phyloP scores from a whole-genome alignment of 2,113 vertebrate species.

The Petaurus breviceps region DNA sequence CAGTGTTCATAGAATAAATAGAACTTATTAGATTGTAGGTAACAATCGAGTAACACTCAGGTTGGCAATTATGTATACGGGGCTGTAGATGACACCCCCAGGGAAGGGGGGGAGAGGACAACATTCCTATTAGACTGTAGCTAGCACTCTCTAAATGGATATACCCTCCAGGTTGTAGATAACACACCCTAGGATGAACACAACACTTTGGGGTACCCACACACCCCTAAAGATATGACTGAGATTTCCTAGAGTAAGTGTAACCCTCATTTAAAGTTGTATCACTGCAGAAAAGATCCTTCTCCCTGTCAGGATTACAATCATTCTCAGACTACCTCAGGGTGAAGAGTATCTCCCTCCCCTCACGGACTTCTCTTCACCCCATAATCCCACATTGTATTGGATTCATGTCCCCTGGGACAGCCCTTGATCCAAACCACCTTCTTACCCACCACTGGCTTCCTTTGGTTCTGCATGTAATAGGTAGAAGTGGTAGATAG shows the following conservation, averaged over 20 bases:
- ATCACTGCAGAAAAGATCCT: neutral
- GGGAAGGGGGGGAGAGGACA: conserved; percentile 16
- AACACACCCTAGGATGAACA: conserved; percentile 53
- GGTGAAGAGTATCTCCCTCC: neutral
- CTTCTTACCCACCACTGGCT: neutral
- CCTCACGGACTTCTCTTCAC: neutral
- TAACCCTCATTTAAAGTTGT: neutral
- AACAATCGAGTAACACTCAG: neutral
- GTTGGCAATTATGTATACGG: neutral
- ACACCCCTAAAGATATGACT: neutral
- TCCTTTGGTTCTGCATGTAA: neutral
- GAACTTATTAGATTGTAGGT: neutral
- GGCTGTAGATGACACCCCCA: conserved; percentile 29
- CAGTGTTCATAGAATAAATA: neutral
- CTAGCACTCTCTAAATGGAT: conserved; percentile 63
- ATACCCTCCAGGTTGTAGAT: conserved; percentile 30
- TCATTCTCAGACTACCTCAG: neutral
- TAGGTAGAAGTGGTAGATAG: neutral
- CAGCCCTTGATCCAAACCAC: neutral
- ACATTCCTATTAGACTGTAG: conserved; percentile 30
- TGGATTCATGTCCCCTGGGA: neutral
- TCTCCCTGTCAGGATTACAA: neutral
- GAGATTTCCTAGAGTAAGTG: neutral
- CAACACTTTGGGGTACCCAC: conserved; percentile 37
- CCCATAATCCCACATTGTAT: neutral